Evolutionary conservation across 2,888 invertebrate species (phyloP).

Genomic region (Tipula unca): DNA sequence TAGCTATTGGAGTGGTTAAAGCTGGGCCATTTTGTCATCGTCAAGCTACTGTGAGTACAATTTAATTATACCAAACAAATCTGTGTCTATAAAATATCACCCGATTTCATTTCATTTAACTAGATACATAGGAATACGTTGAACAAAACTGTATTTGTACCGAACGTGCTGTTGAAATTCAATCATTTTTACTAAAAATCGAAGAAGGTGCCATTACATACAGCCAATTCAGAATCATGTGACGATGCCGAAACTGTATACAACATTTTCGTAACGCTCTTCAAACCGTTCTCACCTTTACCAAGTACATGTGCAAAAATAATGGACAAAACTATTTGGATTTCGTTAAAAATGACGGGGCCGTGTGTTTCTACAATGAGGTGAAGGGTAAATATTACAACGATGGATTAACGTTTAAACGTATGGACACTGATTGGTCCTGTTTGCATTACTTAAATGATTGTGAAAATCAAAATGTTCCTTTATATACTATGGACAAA

Average conservation of each 20-base stretch:
- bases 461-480: not conserved
- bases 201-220: not conserved
- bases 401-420: too few species aligned
- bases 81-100: too few species aligned
- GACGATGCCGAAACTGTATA: too few species aligned
- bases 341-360: too few species aligned
- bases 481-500: not conserved
- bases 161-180: not conserved
- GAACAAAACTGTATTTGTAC: not conserved
- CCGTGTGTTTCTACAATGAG: not conserved
- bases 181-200: not conserved
- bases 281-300: not conserved
- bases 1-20: not conserved
- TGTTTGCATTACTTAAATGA: not conserved
- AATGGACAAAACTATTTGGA: not conserved
- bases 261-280: not conserved
- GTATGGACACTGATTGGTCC: not conserved
- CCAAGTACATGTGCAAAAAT: not conserved
- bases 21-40: not conserved
- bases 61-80: too few species aligned
- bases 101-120: too few species aligned
- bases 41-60: not conserved
- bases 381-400: too few species aligned
- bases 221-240: too few species aligned
- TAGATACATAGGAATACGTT: not conserved